These are phyloP conservation scores for Lasioglossum zephyrum DNA, from an alignment of 2,888 invertebrate genomes.

Conservation along the genomic window DNA sequence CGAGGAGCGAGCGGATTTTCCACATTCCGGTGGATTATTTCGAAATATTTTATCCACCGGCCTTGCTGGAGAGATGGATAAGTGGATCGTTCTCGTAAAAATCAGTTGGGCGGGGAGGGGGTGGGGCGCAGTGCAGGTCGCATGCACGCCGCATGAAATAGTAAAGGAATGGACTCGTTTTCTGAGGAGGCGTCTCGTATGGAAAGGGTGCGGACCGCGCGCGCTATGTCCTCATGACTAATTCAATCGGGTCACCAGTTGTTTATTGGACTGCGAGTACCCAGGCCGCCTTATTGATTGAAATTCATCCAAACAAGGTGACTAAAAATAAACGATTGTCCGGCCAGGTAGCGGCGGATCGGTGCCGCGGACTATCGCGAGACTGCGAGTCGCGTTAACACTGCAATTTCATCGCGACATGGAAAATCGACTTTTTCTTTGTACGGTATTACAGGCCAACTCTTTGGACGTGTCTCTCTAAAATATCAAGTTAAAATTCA, in stretches of 20 bases:
- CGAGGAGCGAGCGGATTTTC: neutral
- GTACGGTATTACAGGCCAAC: neutral
- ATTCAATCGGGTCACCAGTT: slow-evolving; percentile 43
- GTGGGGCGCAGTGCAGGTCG: neutral
- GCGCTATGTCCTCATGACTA: slow-evolving; percentile 39
- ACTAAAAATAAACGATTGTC: slow-evolving; percentile 21
- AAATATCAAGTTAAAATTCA: no score
- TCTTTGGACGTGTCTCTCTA: neutral
- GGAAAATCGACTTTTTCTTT: neutral
- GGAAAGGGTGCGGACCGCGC: slow-evolving; percentile 9
- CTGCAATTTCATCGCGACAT: neutral
- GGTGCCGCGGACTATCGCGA: neutral
- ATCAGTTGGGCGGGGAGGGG: neutral
- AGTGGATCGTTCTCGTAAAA: slow-evolving; percentile 3
- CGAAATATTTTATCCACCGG: neutral
- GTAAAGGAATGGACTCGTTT: slow-evolving; percentile 6
- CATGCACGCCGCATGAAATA: neutral
- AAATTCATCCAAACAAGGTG: slow-evolving; percentile 14
- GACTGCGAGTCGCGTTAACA: no score
- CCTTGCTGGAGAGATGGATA: neutral
- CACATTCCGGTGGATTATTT: neutral
- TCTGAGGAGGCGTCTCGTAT: neutral
- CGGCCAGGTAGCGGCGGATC: neutral
- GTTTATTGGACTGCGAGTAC: slow-evolving; percentile 32
- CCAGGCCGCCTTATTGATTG: slow-evolving; percentile 23